Evolutionary conservation across 2,797 vertebrate species (phyloP), one percentile per base, ranked within the genome.

Genomic region (Ptychadena robeensis): DNA sequence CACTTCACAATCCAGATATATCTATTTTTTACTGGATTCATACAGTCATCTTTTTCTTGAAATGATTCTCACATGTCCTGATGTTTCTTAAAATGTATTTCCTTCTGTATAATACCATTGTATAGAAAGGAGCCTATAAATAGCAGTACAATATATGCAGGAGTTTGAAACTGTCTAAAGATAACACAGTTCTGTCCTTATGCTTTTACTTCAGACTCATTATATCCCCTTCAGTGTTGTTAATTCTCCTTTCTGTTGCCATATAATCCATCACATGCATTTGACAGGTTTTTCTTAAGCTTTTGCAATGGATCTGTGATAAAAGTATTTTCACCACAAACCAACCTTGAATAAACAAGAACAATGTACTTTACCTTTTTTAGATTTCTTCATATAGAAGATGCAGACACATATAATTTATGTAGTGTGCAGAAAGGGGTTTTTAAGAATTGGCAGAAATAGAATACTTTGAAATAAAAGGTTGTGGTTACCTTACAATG

Each of bases 181-280:
- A 79, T 84, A 79, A 66, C 76, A 83, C 64, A 79, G 38, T 79
- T 69, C 76, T 73, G 59, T 83, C 76, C 40, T 61, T 25, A 27
- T 67, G 74, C 64, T 73, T 83, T 67, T 65, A 40, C 34, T 57
- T 59, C 76, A 79, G 34, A n/a, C 74, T 73, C 70, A 83, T 84
- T 74, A 83, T 83, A 61, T 79, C 15, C 44, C 73, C 57, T 79
- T 79, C 76, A 79, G 14, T 37, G 75, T 65, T 71, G 69, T 83
- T 73, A 59, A 61, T 53, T 25, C 64, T 66, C 14, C 72, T 84
- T 84, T 67, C n/a, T 82, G 30, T 70, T 76, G 48, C 35, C 76
- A 74, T 32, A 74, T 73, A 83, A 84, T 84, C 79, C 63, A 84
- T 84, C 76, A 68, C 5, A 74, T 61, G 37, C 2, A 40, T 65